A percentile compares a stretch with the other conserved stretches of the same genome.
Evolutionary conservation across 2,888 invertebrate species (phyloP).

Genomic region (Caradrina clavipalpis): DNA sequence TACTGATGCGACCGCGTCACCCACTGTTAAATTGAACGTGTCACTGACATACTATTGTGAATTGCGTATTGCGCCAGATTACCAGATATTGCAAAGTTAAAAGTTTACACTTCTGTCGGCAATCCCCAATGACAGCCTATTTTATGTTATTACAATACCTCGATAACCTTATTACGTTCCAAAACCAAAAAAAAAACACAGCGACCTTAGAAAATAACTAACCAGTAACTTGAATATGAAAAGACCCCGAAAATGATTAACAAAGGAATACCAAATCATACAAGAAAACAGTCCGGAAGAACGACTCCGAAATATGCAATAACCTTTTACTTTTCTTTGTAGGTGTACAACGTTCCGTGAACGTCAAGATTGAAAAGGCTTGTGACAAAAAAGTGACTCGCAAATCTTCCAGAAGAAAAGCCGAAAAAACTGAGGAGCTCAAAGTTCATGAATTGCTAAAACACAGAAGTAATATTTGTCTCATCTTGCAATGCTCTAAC

Average conservation of each 20-base stretch:
- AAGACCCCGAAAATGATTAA: background rate
- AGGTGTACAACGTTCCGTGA: slow-evolving; percentile 66
- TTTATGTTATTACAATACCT: background rate
- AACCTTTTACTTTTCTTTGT: slow-evolving; percentile 70
- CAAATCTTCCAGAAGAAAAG: slow-evolving; percentile 26
- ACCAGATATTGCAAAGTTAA: too few relatives aligned
- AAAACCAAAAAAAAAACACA: slow-evolving; percentile 32
- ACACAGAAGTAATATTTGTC: slow-evolving; percentile 60
- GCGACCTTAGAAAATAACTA: background rate
- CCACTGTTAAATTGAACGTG: too few relatives aligned
- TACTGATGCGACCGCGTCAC: too few relatives aligned
- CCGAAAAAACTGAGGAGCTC: slow-evolving; percentile 20
- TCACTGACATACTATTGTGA: too few relatives aligned
- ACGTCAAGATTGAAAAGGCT: slow-evolving; percentile 53
- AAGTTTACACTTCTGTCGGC: too few relatives aligned
- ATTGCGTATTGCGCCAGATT: too few relatives aligned
- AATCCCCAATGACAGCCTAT: too few relatives aligned
- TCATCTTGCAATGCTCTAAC: slow-evolving; percentile 69
- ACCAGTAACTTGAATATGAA: slow-evolving; percentile 1
- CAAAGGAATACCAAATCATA: background rate
- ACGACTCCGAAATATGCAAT: slow-evolving; percentile 51
- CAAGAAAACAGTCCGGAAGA: slow-evolving; percentile 7
- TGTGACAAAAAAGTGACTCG: slow-evolving; percentile 44
- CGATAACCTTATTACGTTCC: too few relatives aligned
- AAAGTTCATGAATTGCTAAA: slow-evolving; percentile 56